Conservation (phyloP, 2,113 vertebrate genomes). For the Leiothrix lutea region DNA sequence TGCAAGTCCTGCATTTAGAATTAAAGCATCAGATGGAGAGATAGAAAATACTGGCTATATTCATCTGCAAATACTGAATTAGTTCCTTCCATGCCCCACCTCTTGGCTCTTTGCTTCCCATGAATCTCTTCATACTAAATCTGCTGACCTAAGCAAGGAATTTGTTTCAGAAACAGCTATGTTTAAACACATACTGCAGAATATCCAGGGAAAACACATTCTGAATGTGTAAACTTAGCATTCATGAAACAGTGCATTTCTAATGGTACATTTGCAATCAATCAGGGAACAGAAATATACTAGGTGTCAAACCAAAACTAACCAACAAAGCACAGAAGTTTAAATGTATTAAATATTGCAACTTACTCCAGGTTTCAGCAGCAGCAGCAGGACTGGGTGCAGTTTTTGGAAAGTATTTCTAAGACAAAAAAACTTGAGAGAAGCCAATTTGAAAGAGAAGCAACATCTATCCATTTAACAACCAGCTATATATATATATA, state of each 20-base stretch:
- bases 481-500: background rate
- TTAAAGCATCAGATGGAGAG: background rate
- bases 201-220: slow-evolving; percentile 10
- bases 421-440: background rate
- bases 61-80: background rate
- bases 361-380: background rate
- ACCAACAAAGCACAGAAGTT: background rate
- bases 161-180: slow-evolving; percentile 33
- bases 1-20: background rate
- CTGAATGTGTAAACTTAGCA: slow-evolving; percentile 19
- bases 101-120: slow-evolving; percentile 23
- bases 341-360: background rate
- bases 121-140: background rate
- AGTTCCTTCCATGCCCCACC: background rate
- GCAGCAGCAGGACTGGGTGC: background rate
- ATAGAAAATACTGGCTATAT: background rate
- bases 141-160: slow-evolving; percentile 39
- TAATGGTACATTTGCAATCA: slow-evolving; percentile 25
- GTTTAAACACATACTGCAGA: slow-evolving; percentile 4
- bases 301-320: slow-evolving; percentile 24
- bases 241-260: background rate
- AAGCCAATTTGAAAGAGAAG: background rate
- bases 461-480: background rate
- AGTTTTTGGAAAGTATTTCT: background rate
- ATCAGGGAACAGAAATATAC: slow-evolving; percentile 35